Evolutionary conservation across 2,888 invertebrate species (phyloP), one percentile per base, ranked within the genome.

Genomic region (Drosophila recens): DNA sequence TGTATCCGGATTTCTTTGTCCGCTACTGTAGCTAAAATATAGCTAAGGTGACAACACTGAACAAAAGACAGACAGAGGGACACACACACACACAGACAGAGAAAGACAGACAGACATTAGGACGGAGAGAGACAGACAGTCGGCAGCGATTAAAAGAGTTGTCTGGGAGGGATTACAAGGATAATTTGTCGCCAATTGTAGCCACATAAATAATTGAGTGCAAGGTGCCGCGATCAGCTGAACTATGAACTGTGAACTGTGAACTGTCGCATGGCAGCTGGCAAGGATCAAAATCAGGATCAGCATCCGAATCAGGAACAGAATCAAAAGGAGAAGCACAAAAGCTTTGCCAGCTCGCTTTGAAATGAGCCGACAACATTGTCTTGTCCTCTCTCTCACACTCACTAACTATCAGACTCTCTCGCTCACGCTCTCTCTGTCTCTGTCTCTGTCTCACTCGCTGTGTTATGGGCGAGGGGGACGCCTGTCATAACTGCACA

Each of bases 401-500:
- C 13, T 13, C 8, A 9, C n/a, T n/a, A n/a, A n/a, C n/a, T n/a
- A 5, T 0, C 33, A 15, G 4, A 10, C 9, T 11, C 42, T 30
- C 10, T 9, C n/a, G 20, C n/a, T 9, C 34, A 15, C 54, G 17
- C 3, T 38, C 27, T 52, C 27, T 11, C 23, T 27, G 3, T n/a
- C 34, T n/a, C n/a, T n/a, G n/a, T n/a, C n/a, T 10, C 23, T 17
- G 17, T 20, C 30, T 5, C 13, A 33, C 30, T 42, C 17, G 11
- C 43, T 43, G 15, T 27, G 33, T 46, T 20, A 20, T 38, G 5
- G 1, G 11, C 4, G 13, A 82, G 90, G 91, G 91, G 90, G 91
- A 90, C 91, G 90, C 86, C 84, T 90, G 91, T 90, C 90, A 91
- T 90, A 89, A 89, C 80, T 82, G 79, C 82, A 90, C 87, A 83